Base-by-base conservation (phyloP, 2,888 invertebrate species). In the Mayetiola destructor region DNA sequence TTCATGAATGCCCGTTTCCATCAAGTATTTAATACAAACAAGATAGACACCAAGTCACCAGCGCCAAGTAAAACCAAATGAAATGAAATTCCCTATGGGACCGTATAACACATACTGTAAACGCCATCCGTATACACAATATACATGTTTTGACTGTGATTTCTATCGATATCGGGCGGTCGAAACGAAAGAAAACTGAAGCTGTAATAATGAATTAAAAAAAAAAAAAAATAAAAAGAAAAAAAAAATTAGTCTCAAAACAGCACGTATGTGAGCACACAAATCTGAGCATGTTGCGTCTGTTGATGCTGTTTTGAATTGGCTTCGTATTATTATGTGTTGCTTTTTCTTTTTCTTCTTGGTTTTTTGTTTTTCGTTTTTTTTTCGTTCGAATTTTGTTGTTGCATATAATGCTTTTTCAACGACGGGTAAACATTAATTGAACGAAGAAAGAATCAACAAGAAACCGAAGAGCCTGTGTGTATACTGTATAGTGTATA, bases 1-100 rank as follows among this genome's bases (percentile, higher is more conserved):
- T 48, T 48, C 27, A 27, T 48, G 5, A n/a, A 9, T 9, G 27
- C 48, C 27, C 27, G 27, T 48, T 16, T n/a, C 48, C 27, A 21
- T 5, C 42, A 48, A 2, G 23, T 42, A 42, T 23, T 14, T 23
- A 23, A 42, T 48, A 48, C 48, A 27, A 48, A 16, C 48, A 27
- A 48, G 48, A 48, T 27, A 48, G 48, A 48, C 48, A 48, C 48
- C 48, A 48, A 48, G 48, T 48, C 48, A 48, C 48, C 48, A 48
- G n/a, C 48, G 48, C 27, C 48, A 48, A 48, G 27, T 48, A 27
- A 27, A 48, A 48, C 27, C 27, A 48, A 48, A 48, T 48, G 48
- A 27, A 48, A 48, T 27, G n/a, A 27, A 14, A 48, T 48, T 48
- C 48, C 27, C 48, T 27, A 48, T 27, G 23, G 48, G 48, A 27